These are phyloP conservation scores for Heteropelma amictum DNA, from an alignment of 2,888 invertebrate genomes.

Conservation along the genomic window DNA sequence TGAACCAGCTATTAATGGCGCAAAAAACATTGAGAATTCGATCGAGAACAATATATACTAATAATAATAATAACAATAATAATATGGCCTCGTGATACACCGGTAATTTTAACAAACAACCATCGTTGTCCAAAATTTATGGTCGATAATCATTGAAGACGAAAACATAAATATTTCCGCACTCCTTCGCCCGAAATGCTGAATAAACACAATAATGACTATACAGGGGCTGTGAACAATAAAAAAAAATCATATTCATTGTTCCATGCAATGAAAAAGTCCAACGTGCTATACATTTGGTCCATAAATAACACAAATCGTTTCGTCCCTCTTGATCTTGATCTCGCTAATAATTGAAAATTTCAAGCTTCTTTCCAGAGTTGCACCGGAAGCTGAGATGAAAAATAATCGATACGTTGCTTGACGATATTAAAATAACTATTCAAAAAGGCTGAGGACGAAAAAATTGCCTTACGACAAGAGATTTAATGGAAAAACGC, in stretches of 20 bases:
- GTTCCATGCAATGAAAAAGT: too few species aligned
- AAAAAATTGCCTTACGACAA: too few species aligned
- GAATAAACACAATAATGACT: slow-evolving; percentile 45
- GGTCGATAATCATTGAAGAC: neutral
- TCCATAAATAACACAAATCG: too few species aligned
- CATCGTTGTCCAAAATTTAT: neutral
- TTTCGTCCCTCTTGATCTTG: too few species aligned
- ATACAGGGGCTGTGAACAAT: slow-evolving; percentile 56
- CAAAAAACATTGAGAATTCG: slow-evolving; percentile 18
- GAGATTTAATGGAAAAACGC: too few species aligned
- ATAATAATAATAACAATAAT: neutral
- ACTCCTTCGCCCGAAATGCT: slow-evolving; percentile 17
- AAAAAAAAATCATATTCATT: neutral
- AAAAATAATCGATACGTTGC: too few species aligned
- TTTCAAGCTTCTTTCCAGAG: too few species aligned
- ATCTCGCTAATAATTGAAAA: too few species aligned
- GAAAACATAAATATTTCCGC: slow-evolving; percentile 25
- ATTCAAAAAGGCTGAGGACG: too few species aligned
- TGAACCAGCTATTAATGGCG: slow-evolving; percentile 32
- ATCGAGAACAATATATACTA: slow-evolving; percentile 11
- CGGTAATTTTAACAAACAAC: slow-evolving; percentile 7
- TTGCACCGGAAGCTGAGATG: too few species aligned
- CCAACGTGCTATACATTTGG: too few species aligned
- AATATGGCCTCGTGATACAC: slow-evolving; percentile 29
- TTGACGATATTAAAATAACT: too few species aligned